These are phyloP conservation scores for Ochropleura plecta DNA, from an alignment of 2,888 invertebrate genomes.

Conservation along the genomic window DNA sequence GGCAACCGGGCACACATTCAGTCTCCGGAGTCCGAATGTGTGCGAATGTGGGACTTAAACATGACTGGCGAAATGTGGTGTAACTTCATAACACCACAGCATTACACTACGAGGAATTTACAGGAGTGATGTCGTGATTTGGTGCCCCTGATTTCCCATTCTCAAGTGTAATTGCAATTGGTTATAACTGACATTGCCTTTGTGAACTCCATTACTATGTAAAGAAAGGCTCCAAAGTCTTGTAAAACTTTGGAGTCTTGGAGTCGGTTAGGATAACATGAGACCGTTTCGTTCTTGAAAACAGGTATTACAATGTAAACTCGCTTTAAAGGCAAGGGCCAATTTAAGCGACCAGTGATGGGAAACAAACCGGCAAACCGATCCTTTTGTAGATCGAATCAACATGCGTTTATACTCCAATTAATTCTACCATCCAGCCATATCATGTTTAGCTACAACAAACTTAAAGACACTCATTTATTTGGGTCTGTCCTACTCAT, in stretches of 20 bases:
- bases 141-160: background rate
- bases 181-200: background rate
- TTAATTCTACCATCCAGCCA: slow-evolving; percentile 16
- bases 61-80: background rate
- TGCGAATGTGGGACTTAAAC: background rate
- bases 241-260: too few species aligned
- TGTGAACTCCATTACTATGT: background rate
- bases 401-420: slow-evolving; percentile 11
- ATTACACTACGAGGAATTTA: background rate
- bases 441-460: background rate
- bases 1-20: too few species aligned
- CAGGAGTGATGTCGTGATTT: background rate
- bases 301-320: slow-evolving; percentile 10
- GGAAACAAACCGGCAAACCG: background rate
- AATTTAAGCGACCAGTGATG: slow-evolving; percentile 14
- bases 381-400: slow-evolving; percentile 19
- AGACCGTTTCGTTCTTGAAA: slow-evolving; percentile 11
- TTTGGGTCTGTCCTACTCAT: slow-evolving; percentile 11
- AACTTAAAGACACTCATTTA: slow-evolving; percentile 23
- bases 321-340: background rate
- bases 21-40: too few species aligned
- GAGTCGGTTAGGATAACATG: background rate
- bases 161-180: background rate
- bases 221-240: background rate
- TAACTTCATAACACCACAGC: background rate